Base-by-base conservation (phyloP, 2,888 invertebrate species). In the Acleris sparsana region DNA sequence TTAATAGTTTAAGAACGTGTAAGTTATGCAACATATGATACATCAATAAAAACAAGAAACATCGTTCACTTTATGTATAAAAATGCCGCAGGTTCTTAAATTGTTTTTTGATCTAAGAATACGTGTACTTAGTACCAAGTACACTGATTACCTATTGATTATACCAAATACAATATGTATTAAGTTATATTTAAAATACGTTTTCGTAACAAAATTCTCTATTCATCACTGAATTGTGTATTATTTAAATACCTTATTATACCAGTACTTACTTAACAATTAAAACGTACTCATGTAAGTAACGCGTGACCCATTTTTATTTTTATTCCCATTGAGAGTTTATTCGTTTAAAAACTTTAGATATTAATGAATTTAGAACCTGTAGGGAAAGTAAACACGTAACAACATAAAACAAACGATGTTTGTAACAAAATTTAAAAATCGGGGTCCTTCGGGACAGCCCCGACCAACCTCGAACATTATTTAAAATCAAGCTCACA, bases 121-220 rank as follows among this genome's bases (percentile, higher is more conserved):
- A 9, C 55, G 20, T 48, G 48, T 18, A 59, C 48, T 49, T 43
- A 53, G 25, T 33, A 53, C 48, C 57, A 33, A 25, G 43, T 57
- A 58, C 39, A 20, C 53, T 59, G 49, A 59, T 53, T n/a, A 52
- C 56, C 29, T 18, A 52, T 60, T 64, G 22, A 61, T 13, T 65
- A 33, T 57, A 61, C 44, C 51, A 51, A 61, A 55, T 43, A 49
- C 18, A 29, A 25, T 74, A 71, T 70, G 75, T 70, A 69, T 80
- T 83, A 69, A 79, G 82, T 85, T 86, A 75, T 82, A 84, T 75
- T 72, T 65, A 78, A 64, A 65, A 52, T 53, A 78, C 80, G 70
- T 76, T 83, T 85, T 84, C 70, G 63, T 79, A 80, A 84, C 80
- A 75, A 84, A 84, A 82, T 72, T 73, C 78, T 86, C 81, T 83